Evolutionary conservation across 2,797 vertebrate species (phyloP), one percentile per base, ranked within the genome.

Genomic region (Semotilus atromaculatus): DNA sequence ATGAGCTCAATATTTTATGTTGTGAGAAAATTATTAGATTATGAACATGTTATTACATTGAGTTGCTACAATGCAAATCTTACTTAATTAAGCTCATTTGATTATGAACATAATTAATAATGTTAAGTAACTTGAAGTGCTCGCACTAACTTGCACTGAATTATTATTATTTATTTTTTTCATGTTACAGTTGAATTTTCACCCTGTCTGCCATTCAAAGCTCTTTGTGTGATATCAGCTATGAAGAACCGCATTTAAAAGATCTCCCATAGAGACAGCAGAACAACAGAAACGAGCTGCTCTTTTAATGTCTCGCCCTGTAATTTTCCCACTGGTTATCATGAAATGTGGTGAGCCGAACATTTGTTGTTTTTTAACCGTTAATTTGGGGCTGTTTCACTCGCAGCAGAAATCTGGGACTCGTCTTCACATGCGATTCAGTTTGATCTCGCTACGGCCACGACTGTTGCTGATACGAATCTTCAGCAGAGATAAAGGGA

Each of bases 101-200:
- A n/a, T n/a, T n/a, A n/a, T n/a, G n/a, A 53, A 53, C 16, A 19
- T 71, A 29, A 16, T 23, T 71, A 29, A 16, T 23, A 73, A 48
- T 48, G 2, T 68, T 23, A 34, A n/a, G 31, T 38, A 23, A 23
- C 9, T 36, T 55, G 5, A 55, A 36, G 19, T 55, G 51, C 31
- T 55, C 36, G 31, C 48, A 23, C 31, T 53, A 18, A 34, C 5
- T 55, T 75, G 6, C 48, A n/a, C 3, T 58, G 26, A 29, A 34
- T 19, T 60, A 18, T 19, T 31, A n/a, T 31, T 45, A 14, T 45
- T 4, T 23, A 14, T 74, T 55, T 62, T 75, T 19, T 29, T 78
- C 68, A 72, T 71, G 34, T 86, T 51, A 60, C 60, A 73, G 62
- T 36, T 75, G 60, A 71, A 75, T 83, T 34, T 83, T 83, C 64